phyloP scores from a whole-genome alignment of 2,888 invertebrate genomes.

The Crepidodera aurea region DNA sequence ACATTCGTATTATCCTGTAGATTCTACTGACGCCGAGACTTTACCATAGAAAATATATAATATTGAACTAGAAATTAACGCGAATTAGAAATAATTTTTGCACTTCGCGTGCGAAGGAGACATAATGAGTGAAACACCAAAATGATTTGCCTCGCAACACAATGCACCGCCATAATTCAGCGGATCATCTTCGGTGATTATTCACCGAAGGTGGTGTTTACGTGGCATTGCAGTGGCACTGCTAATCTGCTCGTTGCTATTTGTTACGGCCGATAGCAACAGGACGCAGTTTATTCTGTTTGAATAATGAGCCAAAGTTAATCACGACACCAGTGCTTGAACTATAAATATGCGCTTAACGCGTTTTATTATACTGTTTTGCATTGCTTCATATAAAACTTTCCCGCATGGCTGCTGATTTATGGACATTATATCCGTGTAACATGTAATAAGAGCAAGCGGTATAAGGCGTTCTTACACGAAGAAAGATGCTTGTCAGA shows the following conservation, averaged over 20 bases:
- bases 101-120: conserved; percentile 18
- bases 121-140: conserved; percentile 18
- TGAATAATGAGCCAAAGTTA: conserved; percentile 59
- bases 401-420: conserved; percentile 59
- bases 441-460: conserved; percentile 58
- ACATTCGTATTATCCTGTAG: too few relatives aligned
- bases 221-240: conserved; percentile 41
- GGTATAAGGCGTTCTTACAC: conserved; percentile 54
- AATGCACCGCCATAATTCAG: conserved; percentile 26
- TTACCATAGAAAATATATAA: too few relatives aligned
- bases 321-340: conserved; percentile 58
- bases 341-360: conserved; percentile 60
- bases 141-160: conserved; percentile 12
- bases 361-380: conserved; percentile 60
- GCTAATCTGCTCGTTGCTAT: conserved; percentile 47
- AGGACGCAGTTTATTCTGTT: conserved; percentile 55
- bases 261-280: conserved; percentile 53
- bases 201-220: conserved; percentile 40
- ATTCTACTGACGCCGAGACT: too few relatives aligned
- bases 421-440: conserved; percentile 56
- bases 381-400: conserved; percentile 59
- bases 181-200: conserved; percentile 38
- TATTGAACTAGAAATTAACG: too few relatives aligned
- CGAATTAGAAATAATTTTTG: not conserved
- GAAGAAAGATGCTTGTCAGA: conserved; percentile 54